A percentile compares a stretch with the other conserved stretches of the same genome.
Evolutionary conservation across 2,113 vertebrate genomes (phyloP).

Genomic region (Dicaeum eximium): DNA sequence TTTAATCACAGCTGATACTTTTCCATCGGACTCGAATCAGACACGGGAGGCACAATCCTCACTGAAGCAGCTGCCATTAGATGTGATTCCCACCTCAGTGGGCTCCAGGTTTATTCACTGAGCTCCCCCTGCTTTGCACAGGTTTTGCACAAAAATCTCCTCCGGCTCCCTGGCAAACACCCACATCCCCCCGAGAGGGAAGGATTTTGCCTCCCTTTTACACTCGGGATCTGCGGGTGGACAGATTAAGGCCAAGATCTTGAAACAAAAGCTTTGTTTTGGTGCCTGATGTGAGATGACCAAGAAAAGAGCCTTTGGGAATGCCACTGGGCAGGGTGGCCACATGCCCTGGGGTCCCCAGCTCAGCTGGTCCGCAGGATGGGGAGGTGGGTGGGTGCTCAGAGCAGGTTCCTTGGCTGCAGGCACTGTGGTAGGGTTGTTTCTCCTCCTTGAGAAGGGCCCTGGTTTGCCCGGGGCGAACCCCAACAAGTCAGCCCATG

Average conservation of each 20-base stretch:
- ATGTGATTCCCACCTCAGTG: background rate
- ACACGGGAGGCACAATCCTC: background rate
- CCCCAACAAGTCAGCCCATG: constrained; percentile 21
- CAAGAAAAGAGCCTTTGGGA: background rate
- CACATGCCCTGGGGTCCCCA: fast-evolving
- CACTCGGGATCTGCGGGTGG: background rate
- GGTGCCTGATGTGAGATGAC: background rate
- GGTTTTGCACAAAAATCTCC: background rate
- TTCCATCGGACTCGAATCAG: background rate
- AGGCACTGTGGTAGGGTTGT: background rate
- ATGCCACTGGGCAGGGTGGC: background rate
- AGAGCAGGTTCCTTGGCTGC: background rate
- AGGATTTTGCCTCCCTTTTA: background rate
- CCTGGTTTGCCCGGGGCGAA: background rate
- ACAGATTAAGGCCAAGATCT: background rate
- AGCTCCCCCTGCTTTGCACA: background rate
- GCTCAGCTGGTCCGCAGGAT: background rate
- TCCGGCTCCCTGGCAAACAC: background rate
- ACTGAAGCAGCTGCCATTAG: background rate
- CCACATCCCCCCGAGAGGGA: background rate
- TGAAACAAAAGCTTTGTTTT: background rate
- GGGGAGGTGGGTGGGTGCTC: background rate
- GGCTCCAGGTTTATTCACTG: background rate
- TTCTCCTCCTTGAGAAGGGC: background rate
- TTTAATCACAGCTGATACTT: constrained; percentile 11